Conservation (phyloP, 2,113 vertebrate genomes). For the Toxotes jaculatrix region DNA sequence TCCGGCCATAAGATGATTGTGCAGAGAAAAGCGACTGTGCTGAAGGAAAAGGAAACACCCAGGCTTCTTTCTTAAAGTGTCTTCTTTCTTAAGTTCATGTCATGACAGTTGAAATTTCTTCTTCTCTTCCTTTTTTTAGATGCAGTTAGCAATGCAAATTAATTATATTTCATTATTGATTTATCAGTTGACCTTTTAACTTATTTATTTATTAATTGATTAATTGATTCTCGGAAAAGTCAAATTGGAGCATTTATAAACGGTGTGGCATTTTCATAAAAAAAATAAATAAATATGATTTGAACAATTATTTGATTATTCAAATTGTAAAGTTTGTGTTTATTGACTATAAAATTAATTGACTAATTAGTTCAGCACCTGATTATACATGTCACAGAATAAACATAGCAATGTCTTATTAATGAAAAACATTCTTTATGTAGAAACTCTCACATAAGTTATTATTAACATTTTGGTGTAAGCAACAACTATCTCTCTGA, state of each 20-base stretch:
- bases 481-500: neutral
- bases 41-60: neutral
- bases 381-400: neutral
- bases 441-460: too few species aligned
- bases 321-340: neutral
- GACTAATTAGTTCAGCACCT: neutral
- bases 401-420: neutral
- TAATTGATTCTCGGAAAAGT: too few species aligned
- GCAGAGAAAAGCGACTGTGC: neutral
- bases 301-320: neutral
- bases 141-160: neutral
- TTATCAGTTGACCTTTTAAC: neutral
- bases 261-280: too few species aligned
- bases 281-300: neutral
- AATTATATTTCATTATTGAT: neutral
- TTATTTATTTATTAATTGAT: too few species aligned
- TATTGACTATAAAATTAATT: too few species aligned
- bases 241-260: too few species aligned
- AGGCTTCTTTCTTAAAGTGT: neutral
- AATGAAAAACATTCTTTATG: neutral
- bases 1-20: neutral
- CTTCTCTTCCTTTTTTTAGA: neutral
- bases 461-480: neutral
- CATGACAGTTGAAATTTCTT: neutral
- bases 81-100: neutral